Percentiles rank a stretch among this genome's conserved stretches.
Conservation (phyloP, 1,140 invertebrate species). For the Lineus longissimus region DNA sequence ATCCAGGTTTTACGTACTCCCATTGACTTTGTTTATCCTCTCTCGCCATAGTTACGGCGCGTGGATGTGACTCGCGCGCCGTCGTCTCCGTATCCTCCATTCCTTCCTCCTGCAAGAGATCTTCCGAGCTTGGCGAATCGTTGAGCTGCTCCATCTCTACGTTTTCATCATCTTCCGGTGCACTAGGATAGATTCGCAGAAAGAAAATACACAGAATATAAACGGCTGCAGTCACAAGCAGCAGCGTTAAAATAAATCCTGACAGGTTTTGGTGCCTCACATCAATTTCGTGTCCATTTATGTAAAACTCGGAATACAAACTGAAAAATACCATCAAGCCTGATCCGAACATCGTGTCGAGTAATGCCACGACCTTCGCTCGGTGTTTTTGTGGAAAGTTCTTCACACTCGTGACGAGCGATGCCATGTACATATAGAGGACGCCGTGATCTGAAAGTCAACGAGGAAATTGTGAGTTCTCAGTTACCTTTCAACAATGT, state of each 20-base stretch:
- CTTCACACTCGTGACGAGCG: neutral
- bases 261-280: neutral
- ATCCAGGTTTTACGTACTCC: neutral
- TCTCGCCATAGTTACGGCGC: neutral
- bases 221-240: neutral
- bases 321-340: neutral
- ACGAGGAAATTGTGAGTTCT: neutral
- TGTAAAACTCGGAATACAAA: neutral
- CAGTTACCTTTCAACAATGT: no score
- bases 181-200: neutral
- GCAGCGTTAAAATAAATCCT: neutral
- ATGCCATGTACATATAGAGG: neutral
- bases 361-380: neutral
- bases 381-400: neutral
- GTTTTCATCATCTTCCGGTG: neutral
- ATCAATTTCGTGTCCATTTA: neutral
- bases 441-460: neutral
- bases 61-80: neutral
- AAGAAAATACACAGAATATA: neutral
- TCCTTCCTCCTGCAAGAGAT: neutral
- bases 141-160: neutral
- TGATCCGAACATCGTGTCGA: neutral
- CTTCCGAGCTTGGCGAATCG: neutral
- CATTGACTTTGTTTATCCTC: neutral
- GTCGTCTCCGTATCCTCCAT: neutral